Evolutionary conservation across 1,140 invertebrate species (phyloP).

Genomic region (Zaprionus gabonicus): DNA sequence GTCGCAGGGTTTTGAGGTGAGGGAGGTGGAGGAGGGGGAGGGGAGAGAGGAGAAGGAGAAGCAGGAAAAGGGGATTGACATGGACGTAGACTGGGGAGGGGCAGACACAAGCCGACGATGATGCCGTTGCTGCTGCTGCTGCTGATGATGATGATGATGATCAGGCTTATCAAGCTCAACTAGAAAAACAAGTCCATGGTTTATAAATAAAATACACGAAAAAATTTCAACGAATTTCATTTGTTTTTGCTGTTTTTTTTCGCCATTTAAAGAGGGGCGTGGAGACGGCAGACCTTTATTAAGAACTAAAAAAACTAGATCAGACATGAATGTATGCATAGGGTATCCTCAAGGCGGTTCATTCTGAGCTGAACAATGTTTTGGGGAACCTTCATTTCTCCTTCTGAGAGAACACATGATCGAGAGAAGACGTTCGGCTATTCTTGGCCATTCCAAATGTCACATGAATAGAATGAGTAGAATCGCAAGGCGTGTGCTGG

Average conservation of each 20-base stretch:
- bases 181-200: constrained; percentile 80
- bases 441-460: constrained; percentile 56
- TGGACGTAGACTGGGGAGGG: neutral
- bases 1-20: neutral
- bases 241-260: constrained; percentile 14
- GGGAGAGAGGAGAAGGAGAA: too few relatives aligned
- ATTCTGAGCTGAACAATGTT: neutral
- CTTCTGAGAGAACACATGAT: constrained; percentile 68
- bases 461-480: constrained; percentile 59
- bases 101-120: constrained; percentile 22
- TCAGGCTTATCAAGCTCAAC: constrained; percentile 74
- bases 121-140: neutral
- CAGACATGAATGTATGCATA: neutral
- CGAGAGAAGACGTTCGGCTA: constrained; percentile 41
- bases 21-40: neutral
- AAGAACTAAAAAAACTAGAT: neutral
- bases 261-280: constrained; percentile 31
- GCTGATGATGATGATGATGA: constrained; percentile 44
- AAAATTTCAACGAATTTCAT: constrained; percentile 37
- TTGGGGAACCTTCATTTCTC: constrained; percentile 74
- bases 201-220: constrained; percentile 69
- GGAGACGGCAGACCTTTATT: constrained; percentile 16
- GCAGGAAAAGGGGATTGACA: neutral
- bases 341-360: neutral
- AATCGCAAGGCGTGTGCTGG: constrained; percentile 3